Conservation (phyloP, 30 jellyfish, hydroid and myxozoan genomes). For the Aurelia aurita region DNA sequence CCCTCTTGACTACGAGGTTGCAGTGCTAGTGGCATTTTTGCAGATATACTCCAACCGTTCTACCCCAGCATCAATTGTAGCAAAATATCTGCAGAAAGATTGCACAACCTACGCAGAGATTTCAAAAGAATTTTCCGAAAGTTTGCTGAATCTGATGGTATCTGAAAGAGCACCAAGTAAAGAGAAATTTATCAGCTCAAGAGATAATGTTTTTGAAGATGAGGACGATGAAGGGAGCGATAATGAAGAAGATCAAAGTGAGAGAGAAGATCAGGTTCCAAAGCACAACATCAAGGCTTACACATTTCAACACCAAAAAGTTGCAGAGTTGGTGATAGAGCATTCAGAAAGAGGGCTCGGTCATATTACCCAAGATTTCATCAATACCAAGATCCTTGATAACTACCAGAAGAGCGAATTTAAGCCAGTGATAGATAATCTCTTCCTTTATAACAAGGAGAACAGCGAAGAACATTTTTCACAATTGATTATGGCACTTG, state of each 20-base stretch:
- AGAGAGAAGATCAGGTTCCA: background rate
- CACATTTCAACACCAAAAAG: slow-evolving; percentile 46
- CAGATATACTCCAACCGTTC: slow-evolving; percentile 33
- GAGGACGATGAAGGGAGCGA: slow-evolving; percentile 10
- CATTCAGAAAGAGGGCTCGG: slow-evolving; percentile 26
- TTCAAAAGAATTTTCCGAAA: background rate
- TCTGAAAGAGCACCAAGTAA: slow-evolving; percentile 33
- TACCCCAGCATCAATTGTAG: slow-evolving; percentile 33
- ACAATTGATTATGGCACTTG: background rate
- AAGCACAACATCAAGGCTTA: background rate
- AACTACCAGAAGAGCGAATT: slow-evolving; percentile 27
- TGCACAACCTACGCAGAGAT: background rate
- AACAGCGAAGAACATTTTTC: slow-evolving; percentile 27
- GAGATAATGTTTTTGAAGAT: background rate
- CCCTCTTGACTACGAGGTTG: slow-evolving; percentile 36
- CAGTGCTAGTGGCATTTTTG: slow-evolving; percentile 44
- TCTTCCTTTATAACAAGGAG: slow-evolving; percentile 37
- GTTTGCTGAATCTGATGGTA: slow-evolving; percentile 46
- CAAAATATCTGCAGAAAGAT: slow-evolving; percentile 4
- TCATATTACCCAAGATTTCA: slow-evolving; percentile 34
- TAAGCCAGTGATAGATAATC: slow-evolving; percentile 15
- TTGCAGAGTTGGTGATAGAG: slow-evolving; percentile 37
- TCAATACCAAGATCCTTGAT: slow-evolving; percentile 1
- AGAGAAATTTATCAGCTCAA: slow-evolving; percentile 13
- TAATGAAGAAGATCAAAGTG: slow-evolving; percentile 5